Evolutionary conservation across 2,888 invertebrate genomes (phyloP), one percentile per base, ranked within the genome.

Genomic region (Drosophila barbarae): DNA sequence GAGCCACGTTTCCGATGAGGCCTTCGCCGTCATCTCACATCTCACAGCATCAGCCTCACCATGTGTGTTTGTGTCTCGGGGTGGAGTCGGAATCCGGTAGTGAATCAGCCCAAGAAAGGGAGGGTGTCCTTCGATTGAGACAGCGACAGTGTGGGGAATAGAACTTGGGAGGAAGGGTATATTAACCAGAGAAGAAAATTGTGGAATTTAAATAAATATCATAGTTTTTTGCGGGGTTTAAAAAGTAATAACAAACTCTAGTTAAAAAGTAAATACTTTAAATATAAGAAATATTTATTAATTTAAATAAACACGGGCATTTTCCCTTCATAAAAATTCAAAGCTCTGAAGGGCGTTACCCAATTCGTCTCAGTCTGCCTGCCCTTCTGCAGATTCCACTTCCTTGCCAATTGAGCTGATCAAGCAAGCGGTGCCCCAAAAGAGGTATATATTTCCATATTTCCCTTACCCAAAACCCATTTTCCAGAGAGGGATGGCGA

Each of bases 1-100:
- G 72, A 67, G 73, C 64, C 65, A 75, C 73, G 59, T 77, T 77
- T 77, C 77, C 77, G 80, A 66, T 76, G 74, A 55, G 57, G 49
- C 59, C 46, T 44, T 41, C 54, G 59, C 44, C 36, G 56, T 65
- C 65, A 65, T 49, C 65, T 59, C 35, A 36, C 38, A 58, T 38
- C 51, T 58, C 47, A 10, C 32, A 23, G n/a, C 58, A 35, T 35
- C 38, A 41, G 13, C 30, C 6, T 13, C 44, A 51, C 38, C 23
- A 23, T 23, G 32, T 49, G 51, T 49, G 58, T 51, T 44, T 35
- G 59, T 60, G 52, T 44, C 32, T 3, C 21, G 46, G 32, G 42
- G 12, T 23, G 41, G 21, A 61, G 32, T 51, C 44, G 32, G 63
- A 61, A 51, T 51, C 26, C 61, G 61, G 63, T 52, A 21, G 52